Percentiles rank a stretch among this genome's conserved stretches.
Conservation (phyloP, 1,140 invertebrate genomes). For the Panagrolaimus sp. region DNA sequence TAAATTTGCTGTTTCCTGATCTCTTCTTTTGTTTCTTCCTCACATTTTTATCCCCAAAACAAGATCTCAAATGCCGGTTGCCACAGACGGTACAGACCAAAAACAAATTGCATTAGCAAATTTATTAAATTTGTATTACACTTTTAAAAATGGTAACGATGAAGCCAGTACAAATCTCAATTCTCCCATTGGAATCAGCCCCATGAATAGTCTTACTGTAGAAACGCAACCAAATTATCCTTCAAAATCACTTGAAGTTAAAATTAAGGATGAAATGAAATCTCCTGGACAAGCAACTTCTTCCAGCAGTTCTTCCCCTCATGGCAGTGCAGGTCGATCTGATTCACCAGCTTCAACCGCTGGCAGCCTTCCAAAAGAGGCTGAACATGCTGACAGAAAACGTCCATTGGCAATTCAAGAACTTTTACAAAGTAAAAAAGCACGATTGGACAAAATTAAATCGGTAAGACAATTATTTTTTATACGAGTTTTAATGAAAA, state of each 20-base stretch:
- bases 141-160: not conserved
- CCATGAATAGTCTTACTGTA: not conserved
- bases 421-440: constrained; percentile 39
- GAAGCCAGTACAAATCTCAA: not conserved
- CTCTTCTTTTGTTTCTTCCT: not conserved
- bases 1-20: too few relatives aligned
- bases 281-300: constrained; percentile 3
- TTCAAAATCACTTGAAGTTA: not conserved
- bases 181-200: not conserved
- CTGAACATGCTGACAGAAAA: constrained; percentile 32
- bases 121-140: not conserved
- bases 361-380: constrained; percentile 31
- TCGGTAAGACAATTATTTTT: not conserved
- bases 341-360: constrained; percentile 7
- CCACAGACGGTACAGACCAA: not conserved
- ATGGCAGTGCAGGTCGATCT: not conserved
- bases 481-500: too few relatives aligned
- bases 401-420: constrained; percentile 47
- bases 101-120: not conserved
- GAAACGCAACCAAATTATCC: not conserved
- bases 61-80: constrained; percentile 5
- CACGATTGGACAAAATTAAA: constrained; percentile 27
- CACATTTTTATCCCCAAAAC: not conserved
- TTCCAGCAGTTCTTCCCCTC: not conserved
- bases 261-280: not conserved